Base-by-base conservation (phyloP, 2,113 vertebrate species). In the Felis chaus region DNA sequence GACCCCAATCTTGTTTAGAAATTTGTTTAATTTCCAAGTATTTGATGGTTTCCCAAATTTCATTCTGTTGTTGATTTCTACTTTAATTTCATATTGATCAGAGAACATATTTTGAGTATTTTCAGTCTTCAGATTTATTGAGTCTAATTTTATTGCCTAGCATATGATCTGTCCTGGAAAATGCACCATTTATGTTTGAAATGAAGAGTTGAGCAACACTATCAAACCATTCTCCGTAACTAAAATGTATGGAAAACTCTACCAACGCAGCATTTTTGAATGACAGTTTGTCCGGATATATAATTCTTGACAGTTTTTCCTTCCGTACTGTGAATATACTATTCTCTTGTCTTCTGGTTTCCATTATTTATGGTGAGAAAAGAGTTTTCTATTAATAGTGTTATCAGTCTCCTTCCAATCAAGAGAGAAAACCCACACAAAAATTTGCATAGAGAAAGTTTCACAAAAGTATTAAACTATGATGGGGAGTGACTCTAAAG, bases 11-110 rank as follows among this genome's bases (percentile, higher is more conserved):
- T 66, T 83, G 65, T 41, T 63, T 55, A 73, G 66, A 95, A 87
- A 90, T 74, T 66, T 74, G 41, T 74, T 74, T 68, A 91, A 68
- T 95, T 95, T 91, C 39, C 16, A 85, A 85, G 61, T 69, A 91
- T 79, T 85, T 79, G 71, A 27, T 83, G 29, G 61, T 89, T 89
- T 69, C 63, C 66, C 48, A 65, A 33, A 83, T 39, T 82, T 93
- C 25, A n/a, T 91, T 89, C 50, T 83, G 31, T 82, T 82, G n/a
- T 73, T 81, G 33, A 50, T 87, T 73, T 88, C 55, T 73, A n/a
- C 13, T 66, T 90, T 76, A 89, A 66, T 31, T 83, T 68, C 69
- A 39, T 88, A 27, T 91, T 86, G 31, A 61, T 57, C 63, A 48
- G 39, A 86, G 18, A 79, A 68, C 61, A 48, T 61, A 50, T 19